Percentiles rank a stretch among this genome's conserved stretches.
These are phyloP conservation scores for Petrolisthes cinctipes DNA, from an alignment of 2,888 invertebrate species.

Conservation along the genomic window DNA sequence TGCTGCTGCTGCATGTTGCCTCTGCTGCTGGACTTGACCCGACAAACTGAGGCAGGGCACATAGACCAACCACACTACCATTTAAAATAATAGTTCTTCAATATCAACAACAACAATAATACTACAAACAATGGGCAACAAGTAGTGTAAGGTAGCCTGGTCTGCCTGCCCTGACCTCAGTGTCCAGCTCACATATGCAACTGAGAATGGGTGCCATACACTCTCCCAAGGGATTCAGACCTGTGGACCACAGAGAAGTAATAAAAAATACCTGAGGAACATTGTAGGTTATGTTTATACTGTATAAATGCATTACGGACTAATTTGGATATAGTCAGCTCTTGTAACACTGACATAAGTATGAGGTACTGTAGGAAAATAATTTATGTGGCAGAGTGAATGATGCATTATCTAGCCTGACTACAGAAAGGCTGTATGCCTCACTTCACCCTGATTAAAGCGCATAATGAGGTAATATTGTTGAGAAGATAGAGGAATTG, in stretches of 20 bases:
- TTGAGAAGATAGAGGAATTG: slow-evolving; percentile 38
- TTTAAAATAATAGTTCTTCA: slow-evolving; percentile 63
- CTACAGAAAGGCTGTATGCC: slow-evolving; percentile 35
- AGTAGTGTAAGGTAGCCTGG: slow-evolving; percentile 55
- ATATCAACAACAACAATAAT: slow-evolving; percentile 62
- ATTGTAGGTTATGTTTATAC: slow-evolving; percentile 59
- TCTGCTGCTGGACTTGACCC: slow-evolving; percentile 47
- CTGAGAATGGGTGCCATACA: slow-evolving; percentile 54
- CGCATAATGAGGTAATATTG: slow-evolving; percentile 65
- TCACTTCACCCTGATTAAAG: slow-evolving; percentile 59
- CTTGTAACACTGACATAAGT: slow-evolving; percentile 59
- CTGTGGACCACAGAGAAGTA: slow-evolving; percentile 64
- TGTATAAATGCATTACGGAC: slow-evolving; percentile 63
- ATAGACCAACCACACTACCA: slow-evolving; percentile 55
- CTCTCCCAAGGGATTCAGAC: slow-evolving; percentile 58
- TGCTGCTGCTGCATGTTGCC: slow-evolving; percentile 45
- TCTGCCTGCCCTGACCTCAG: slow-evolving; percentile 45
- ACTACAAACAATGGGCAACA: slow-evolving; percentile 61
- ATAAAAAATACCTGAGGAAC: slow-evolving; percentile 65
- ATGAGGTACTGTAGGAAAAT: slow-evolving; percentile 62
- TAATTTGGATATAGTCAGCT: slow-evolving; percentile 59
- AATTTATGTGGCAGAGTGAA: slow-evolving; percentile 60
- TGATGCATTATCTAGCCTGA: slow-evolving; percentile 43
- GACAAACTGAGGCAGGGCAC: slow-evolving; percentile 42
- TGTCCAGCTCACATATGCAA: slow-evolving; percentile 52